phyloP scores from a whole-genome alignment of 1,140 invertebrate genomes.

The Tachypleus tridentatus region DNA sequence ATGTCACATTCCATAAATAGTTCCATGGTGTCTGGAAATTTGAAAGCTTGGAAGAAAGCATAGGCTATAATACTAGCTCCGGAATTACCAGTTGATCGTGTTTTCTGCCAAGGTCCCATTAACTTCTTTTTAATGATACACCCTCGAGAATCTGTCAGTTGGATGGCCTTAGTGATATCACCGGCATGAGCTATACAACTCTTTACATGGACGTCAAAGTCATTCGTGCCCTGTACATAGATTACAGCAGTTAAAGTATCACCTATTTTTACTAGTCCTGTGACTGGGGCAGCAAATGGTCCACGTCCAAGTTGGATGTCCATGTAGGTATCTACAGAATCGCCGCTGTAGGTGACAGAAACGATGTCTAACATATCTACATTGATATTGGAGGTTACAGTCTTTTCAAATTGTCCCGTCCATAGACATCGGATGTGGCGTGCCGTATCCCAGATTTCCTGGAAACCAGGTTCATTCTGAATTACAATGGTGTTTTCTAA shows the following conservation, averaged over 20 bases:
- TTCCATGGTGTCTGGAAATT: slow-evolving; percentile 78
- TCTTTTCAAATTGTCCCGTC: slow-evolving; percentile 10
- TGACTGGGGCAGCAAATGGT: slow-evolving; percentile 35
- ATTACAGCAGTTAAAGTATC: slow-evolving; percentile 69
- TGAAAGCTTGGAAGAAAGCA: slow-evolving; percentile 69
- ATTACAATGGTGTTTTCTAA: slow-evolving; percentile 5
- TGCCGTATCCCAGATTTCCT: slow-evolving; percentile 4
- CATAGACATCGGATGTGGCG: slow-evolving; percentile 14
- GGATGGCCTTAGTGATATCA: slow-evolving; percentile 49
- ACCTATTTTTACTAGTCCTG: slow-evolving; percentile 65
- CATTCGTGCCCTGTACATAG: slow-evolving; percentile 61
- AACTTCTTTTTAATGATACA: slow-evolving; percentile 69
- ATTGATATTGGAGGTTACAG: slow-evolving; percentile 29
- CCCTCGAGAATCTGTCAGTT: slow-evolving; percentile 53
- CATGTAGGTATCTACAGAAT: slow-evolving; percentile 16
- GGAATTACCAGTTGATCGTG: slow-evolving; percentile 53
- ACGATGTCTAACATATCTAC: slow-evolving; percentile 41
- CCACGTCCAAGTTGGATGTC: slow-evolving; percentile 17
- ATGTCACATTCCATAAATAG: slow-evolving; percentile 70
- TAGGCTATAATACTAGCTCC: slow-evolving; percentile 62
- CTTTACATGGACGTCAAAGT: slow-evolving; percentile 56
- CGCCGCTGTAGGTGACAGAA: slow-evolving; percentile 37
- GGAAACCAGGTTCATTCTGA: slow-evolving; percentile 3
- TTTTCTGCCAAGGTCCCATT: slow-evolving; percentile 70
- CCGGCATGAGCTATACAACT: slow-evolving; percentile 59